Base-by-base conservation (phyloP, 64 coral and sea anemone genomes). In the Exaiptasia diaphana region DNA sequence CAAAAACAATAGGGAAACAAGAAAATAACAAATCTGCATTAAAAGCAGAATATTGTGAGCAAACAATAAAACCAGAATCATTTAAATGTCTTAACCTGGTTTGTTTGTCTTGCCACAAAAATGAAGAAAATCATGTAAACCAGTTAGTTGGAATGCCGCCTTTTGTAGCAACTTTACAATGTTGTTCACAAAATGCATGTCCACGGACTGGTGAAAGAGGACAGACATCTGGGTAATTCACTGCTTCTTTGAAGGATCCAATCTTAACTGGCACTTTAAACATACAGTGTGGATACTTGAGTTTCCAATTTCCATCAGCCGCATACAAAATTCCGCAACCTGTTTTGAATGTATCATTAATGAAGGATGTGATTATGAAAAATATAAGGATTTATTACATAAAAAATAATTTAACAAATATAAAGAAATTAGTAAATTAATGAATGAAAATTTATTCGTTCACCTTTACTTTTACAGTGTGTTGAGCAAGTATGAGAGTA, bases 221-320 rank as follows among this genome's bases (percentile, higher is more conserved):
- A 15, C 80, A 83, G 9, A 83, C 43, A 14, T 42, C 21, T 38
- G 80, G 67, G 21, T 83, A 83, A 2, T 83, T 83, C 5, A 58
- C n/a, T 5, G 31, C 38, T 38, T 71, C 31, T 3, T 38, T 40
- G 67, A 64, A 81, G 4, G 57, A n/a, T 55, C 31, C 29, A 41
- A 84, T 71, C 11, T 35, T 72, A 11, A 84, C 64, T 23, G 44
- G 14, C 13, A 84, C 81, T 58, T 65, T 65, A 38, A 84, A 84
- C 81, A 84, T 84, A 55, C 81, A 73, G 67, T 84, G 81, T 55
- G 81, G 48, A 73, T 84, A 84, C 7, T 34, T 55, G 17, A 84
- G 40, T 37, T 84, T 84, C 81, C 81, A 84, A 72, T 84, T 84
- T 1, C 81, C 81, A 73, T 84, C 81, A 33, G 73, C 28, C 5